phyloP scores from a whole-genome alignment of 2,797 vertebrate genomes.

The Poecile montanus region DNA sequence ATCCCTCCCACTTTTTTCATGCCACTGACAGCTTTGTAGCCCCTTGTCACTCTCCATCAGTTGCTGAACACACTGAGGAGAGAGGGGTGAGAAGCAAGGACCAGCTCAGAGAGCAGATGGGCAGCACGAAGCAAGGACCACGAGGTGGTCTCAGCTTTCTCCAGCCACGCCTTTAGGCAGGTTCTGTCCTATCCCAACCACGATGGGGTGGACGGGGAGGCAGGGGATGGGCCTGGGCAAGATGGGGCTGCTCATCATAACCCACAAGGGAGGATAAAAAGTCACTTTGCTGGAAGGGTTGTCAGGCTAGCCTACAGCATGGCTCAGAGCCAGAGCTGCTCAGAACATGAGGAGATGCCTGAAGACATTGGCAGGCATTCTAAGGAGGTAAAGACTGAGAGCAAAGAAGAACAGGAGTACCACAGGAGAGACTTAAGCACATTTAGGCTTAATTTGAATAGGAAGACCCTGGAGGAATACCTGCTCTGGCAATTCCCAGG shows the following conservation, averaged over 20 bases:
- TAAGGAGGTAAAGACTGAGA: slow-evolving; percentile 38
- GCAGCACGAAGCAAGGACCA: background rate
- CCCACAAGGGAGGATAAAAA: background rate
- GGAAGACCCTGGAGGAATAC: slow-evolving; percentile 42
- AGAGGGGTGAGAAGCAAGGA: background rate
- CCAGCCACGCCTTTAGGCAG: background rate
- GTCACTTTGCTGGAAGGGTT: background rate
- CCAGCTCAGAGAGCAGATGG: background rate
- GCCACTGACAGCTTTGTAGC: background rate
- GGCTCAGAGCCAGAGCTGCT: slow-evolving; percentile 49
- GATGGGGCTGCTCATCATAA: background rate
- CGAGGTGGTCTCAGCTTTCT: background rate
- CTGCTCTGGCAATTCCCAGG: slow-evolving; percentile 14
- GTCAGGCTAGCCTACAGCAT: background rate
- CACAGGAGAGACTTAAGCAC: background rate
- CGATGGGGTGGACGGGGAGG: background rate
- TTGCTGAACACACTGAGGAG: background rate
- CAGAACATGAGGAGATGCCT: background rate
- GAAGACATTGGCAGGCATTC: slow-evolving; percentile 49
- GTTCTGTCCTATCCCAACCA: background rate
- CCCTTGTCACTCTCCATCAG: background rate
- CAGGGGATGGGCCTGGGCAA: background rate
- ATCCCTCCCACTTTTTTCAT: background rate
- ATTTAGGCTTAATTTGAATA: slow-evolving; percentile 49
- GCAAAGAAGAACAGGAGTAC: slow-evolving; percentile 11